Evolutionary conservation across 1,140 invertebrate species (phyloP), one percentile per base, ranked within the genome.

Genomic region (Brachionus manjavacas): DNA sequence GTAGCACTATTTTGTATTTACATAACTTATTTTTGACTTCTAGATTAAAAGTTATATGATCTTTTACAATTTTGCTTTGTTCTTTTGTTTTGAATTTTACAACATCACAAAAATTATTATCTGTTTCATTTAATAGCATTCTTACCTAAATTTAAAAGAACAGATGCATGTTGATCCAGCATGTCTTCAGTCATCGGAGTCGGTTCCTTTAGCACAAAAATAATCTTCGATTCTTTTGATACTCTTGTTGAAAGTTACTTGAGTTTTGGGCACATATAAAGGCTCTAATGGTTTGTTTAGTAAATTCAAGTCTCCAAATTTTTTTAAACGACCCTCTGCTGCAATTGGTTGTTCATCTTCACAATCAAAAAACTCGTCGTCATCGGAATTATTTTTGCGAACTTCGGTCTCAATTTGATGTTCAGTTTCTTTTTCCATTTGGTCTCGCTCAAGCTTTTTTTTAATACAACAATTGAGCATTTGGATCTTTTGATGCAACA

Each of bases 141-240:
- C 31, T 35, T 35, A 35, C 31, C 31, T 85, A 85, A 89, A 87
- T 88, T 90, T n/a, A 89, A 91, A n/a, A 99, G 92, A 9, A 95
- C 92, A 88, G 96, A 94, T 0, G 95, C 93, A 88, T 98, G 96
- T 88, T 97, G 95, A 86, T 97, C 94, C 60, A 98, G 88, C 89
- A 96, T 94, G 90, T 99, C 97, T 89, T 99, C 97, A 3, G 97
- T 99, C 91, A 98, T 96, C 4, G 96, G 96, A 0, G 95, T 94
- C 0, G 94, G 94, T 87, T 98, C 96, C 90, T 83, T 28, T 16
- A 6, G 16, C 14, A 35, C 7, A 31, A 39, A 68, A 31, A 11
- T 85, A n/a, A 85, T 86, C 25, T 66, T 23, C 16, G 12, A 41
- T 35, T 35, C 9, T 20, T 35, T 68, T 12, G 23, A 16, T 41